Percentiles rank a stretch among this genome's conserved stretches.
These are phyloP conservation scores for Andrena haemorrhoa DNA, from an alignment of 2,888 invertebrate species.

Conservation along the genomic window DNA sequence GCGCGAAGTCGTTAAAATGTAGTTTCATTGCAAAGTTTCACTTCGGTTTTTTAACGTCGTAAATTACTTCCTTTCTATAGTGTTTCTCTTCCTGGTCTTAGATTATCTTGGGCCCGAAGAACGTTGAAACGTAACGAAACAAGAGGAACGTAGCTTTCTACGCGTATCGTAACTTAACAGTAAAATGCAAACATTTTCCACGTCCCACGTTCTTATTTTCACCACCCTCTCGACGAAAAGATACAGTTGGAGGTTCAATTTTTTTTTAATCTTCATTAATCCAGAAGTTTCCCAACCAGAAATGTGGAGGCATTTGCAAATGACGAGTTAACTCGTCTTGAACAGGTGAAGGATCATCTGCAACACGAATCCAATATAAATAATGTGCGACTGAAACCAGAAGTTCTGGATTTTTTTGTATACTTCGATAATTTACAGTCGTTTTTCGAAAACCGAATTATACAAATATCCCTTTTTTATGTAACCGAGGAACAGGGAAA, in stretches of 20 bases:
- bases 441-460: neutral
- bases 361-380: neutral
- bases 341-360: neutral
- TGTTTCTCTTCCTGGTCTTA: constrained; percentile 39
- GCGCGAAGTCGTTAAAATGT: constrained; percentile 4
- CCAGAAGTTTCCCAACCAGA: no score
- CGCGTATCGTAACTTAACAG: neutral
- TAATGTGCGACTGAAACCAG: neutral
- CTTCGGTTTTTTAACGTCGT: constrained; percentile 19
- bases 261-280: no score
- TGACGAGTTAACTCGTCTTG: no score
- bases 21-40: constrained; percentile 17
- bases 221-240: neutral
- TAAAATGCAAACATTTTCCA: constrained; percentile 12
- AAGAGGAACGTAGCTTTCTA: constrained; percentile 9
- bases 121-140: constrained; percentile 20
- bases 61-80: constrained; percentile 39
- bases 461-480: neutral
- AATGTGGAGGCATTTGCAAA: no score
- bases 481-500: neutral
- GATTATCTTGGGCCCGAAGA: constrained; percentile 12
- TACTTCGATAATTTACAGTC: neutral
- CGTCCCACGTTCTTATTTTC: neutral
- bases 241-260: neutral
- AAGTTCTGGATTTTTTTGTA: neutral